Evolutionary conservation across 2,797 vertebrate species (phyloP).

Genomic region (Calcarius lapponicus): DNA sequence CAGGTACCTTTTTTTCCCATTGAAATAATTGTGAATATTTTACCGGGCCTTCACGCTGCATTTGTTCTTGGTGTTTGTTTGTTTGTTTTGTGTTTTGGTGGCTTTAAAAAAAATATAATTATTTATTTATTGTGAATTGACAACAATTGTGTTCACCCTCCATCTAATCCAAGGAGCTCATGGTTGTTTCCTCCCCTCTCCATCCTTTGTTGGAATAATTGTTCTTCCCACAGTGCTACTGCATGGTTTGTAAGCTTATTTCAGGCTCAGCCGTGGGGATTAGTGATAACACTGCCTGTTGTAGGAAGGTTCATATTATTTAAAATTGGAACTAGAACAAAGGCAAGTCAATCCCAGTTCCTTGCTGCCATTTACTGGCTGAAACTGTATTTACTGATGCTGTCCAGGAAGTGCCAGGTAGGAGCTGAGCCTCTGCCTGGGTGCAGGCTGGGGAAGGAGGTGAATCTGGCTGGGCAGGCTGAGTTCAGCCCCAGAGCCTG

Average conservation of each 20-base stretch:
- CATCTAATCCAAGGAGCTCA: constrained; percentile 12
- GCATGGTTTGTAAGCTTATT: constrained; percentile 72
- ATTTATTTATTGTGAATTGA: constrained; percentile 58
- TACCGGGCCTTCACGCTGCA: constrained; percentile 32
- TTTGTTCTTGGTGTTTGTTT: constrained; percentile 30
- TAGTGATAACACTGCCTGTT: constrained; percentile 67
- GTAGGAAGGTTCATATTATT: constrained; percentile 69
- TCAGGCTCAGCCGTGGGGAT: constrained; percentile 67
- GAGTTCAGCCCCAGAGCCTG: background rate
- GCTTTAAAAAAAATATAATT: background rate
- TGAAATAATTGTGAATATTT: constrained; percentile 65
- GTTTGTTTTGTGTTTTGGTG: background rate
- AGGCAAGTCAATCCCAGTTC: constrained; percentile 60
- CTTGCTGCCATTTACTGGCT: background rate
- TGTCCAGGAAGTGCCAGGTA: constrained; percentile 42
- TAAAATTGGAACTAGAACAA: constrained; percentile 74
- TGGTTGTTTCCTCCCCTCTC: background rate
- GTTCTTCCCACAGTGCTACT: constrained; percentile 65
- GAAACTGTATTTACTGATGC: background rate
- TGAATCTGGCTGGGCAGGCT: background rate
- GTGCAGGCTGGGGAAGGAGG: background rate
- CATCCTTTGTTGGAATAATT: constrained; percentile 69
- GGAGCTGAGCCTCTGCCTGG: background rate
- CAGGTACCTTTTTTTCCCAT: background rate
- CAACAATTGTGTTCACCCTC: constrained; percentile 38